These are phyloP conservation scores for Dryadula phaetusa DNA, from an alignment of 2,888 invertebrate species.

Conservation along the genomic window DNA sequence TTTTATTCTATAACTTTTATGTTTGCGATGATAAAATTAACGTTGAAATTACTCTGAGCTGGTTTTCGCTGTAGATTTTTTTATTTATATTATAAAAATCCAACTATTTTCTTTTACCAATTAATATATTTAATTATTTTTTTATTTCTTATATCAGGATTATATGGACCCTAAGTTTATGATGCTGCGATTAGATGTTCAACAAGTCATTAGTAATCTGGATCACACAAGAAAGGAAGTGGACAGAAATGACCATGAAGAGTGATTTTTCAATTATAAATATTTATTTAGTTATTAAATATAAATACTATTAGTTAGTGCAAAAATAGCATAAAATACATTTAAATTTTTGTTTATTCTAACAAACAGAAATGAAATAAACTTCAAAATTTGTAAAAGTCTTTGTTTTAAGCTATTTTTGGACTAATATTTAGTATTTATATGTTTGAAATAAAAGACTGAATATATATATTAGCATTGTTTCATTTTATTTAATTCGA, in stretches of 20 bases:
- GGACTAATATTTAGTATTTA: background rate
- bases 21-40: too few species aligned
- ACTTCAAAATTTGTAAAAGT: too few species aligned
- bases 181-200: constrained; percentile 78
- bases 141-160: constrained; percentile 61
- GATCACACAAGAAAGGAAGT: constrained; percentile 62
- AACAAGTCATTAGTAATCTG: constrained; percentile 73
- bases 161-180: constrained; percentile 79
- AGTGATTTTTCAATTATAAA: too few species aligned
- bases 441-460: constrained; percentile 69
- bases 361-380: too few species aligned
- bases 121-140: background rate
- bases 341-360: background rate
- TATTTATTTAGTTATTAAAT: too few species aligned
- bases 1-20: too few species aligned
- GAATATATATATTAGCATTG: constrained; percentile 62
- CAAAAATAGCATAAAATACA: background rate
- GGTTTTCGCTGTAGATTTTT: too few species aligned
- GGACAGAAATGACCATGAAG: constrained; percentile 49
- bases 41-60: too few species aligned
- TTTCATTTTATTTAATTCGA: constrained; percentile 75
- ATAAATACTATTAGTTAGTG: background rate
- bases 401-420: background rate
- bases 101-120: too few species aligned
- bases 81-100: too few species aligned